phyloP scores from a whole-genome alignment of 2,113 vertebrate genomes.

The Triplophysa tibetana region DNA sequence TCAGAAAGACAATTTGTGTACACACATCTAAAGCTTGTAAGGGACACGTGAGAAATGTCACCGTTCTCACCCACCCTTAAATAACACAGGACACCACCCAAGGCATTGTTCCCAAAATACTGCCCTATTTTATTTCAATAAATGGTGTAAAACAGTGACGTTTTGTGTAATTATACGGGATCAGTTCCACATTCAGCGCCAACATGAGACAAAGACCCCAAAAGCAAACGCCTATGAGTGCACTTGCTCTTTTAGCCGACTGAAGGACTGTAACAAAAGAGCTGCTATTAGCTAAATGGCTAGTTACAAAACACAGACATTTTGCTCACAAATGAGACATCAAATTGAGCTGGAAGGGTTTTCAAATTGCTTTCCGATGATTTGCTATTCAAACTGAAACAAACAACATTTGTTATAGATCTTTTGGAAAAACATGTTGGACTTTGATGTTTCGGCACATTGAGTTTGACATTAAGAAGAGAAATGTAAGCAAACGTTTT shows the following conservation, averaged over 20 bases:
- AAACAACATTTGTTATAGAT: slow-evolving; percentile 14
- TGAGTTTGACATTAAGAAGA: slow-evolving; percentile 27
- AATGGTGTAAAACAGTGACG: background rate
- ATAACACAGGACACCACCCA: slow-evolving; percentile 42
- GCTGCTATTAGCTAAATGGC: background rate
- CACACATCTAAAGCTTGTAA: slow-evolving; percentile 1
- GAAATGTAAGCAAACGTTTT: slow-evolving; percentile 6
- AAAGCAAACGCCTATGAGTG: background rate
- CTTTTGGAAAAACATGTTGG: slow-evolving; percentile 1
- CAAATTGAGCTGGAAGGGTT: background rate
- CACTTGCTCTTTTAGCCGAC: background rate
- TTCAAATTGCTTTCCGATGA: background rate
- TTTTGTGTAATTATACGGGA: background rate
- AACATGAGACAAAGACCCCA: background rate
- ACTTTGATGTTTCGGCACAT: slow-evolving; percentile 10
- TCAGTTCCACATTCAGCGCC: background rate
- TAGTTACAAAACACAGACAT: background rate
- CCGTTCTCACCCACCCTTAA: background rate
- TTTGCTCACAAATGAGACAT: background rate
- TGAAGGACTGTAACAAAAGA: background rate
- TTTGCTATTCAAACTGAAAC: slow-evolving; percentile 1
- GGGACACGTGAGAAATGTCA: slow-evolving; percentile 5
- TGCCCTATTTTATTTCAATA: slow-evolving; percentile 20
- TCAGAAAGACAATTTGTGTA: background rate
- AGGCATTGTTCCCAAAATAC: slow-evolving; percentile 35